Conservation (phyloP, 2,797 vertebrate genomes). For the Semotilus atromaculatus region DNA sequence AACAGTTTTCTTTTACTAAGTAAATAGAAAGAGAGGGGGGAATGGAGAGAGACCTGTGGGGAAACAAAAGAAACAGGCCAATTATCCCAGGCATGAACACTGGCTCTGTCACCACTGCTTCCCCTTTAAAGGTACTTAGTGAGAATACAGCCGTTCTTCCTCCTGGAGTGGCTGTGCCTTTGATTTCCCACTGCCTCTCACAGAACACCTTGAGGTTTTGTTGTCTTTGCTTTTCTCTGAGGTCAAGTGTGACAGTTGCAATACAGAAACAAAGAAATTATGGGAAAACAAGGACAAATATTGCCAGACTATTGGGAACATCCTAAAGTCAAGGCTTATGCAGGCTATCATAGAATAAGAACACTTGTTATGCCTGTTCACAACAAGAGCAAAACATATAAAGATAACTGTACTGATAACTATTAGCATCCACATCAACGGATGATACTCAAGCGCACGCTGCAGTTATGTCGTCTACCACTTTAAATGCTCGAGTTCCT, state of each 20-base stretch:
- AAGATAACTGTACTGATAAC: too few species aligned
- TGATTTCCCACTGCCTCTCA: conserved; percentile 52
- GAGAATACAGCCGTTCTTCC: conserved; percentile 47
- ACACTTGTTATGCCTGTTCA: neutral
- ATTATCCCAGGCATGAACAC: conserved; percentile 57
- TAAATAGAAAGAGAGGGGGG: conserved; percentile 55
- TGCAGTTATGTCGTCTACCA: neutral
- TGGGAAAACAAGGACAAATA: neutral
- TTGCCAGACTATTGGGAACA: neutral
- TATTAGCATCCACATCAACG: neutral
- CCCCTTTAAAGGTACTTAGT: conserved; percentile 35
- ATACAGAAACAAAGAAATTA: conserved; percentile 28
- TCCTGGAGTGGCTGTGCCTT: conserved; percentile 27
- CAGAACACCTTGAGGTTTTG: conserved; percentile 4
- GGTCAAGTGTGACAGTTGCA: conserved; percentile 8
- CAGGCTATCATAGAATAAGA: neutral
- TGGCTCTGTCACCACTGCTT: conserved; percentile 48
- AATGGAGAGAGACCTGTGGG: conserved; percentile 50
- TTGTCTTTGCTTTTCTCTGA: neutral
- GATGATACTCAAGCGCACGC: neutral
- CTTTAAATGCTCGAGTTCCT: neutral
- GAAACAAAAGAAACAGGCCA: conserved; percentile 64
- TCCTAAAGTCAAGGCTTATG: neutral
- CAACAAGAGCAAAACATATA: neutral
- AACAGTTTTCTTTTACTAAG: conserved; percentile 66